Base-by-base conservation (phyloP, 1,140 invertebrate species). In the Eupeodes corollae region DNA sequence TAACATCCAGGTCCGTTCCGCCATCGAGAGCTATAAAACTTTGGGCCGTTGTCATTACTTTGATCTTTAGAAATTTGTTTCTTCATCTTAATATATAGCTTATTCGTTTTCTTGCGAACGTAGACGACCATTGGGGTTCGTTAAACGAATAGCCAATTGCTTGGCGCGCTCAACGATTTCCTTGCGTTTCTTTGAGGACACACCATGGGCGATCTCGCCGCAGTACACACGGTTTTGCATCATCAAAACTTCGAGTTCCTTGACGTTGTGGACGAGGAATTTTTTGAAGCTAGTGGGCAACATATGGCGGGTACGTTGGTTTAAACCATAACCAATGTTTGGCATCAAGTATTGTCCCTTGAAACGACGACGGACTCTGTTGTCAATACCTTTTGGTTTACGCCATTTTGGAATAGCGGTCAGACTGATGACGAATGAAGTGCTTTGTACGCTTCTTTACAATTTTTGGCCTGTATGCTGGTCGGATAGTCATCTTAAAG, bases 311-410 rank as follows among this genome's bases (percentile, higher is more conserved):
- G 92, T 96, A 59, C 86, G 88, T 66, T 90, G 88, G 67, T 86
- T 88, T 53, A 90, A 91, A 61, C 97, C 95, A 72, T 98, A 99
- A 84, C 96, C 97, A 75, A 99, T 97, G 64, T 87, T 95, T 38
- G 97, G 97, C 96, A 99, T 99, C 72, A 91, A 75, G 67, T 88
- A 94, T 68, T 98, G 92, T 19, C 97, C 97, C 83, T 98, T 99
- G 76, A 99, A 99, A 55, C 93, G 80, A 64, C 96, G 85, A 56
- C 97, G 82, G 10, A 99, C 95, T 76, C 95, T 83, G 82, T 99
- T 99, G 74, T 99, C 97, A 77, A 99, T 99, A 95, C 97, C 76
- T 72, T 76, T 78, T 15, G 76, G 76, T 65, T 78, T 78, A 61
- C 76, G 74, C 76, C 76, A 78, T 72, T 77, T 78, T 95, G 52